phyloP scores from a whole-genome alignment of 2,888 invertebrate species.

The Drosophila meridionalis region DNA sequence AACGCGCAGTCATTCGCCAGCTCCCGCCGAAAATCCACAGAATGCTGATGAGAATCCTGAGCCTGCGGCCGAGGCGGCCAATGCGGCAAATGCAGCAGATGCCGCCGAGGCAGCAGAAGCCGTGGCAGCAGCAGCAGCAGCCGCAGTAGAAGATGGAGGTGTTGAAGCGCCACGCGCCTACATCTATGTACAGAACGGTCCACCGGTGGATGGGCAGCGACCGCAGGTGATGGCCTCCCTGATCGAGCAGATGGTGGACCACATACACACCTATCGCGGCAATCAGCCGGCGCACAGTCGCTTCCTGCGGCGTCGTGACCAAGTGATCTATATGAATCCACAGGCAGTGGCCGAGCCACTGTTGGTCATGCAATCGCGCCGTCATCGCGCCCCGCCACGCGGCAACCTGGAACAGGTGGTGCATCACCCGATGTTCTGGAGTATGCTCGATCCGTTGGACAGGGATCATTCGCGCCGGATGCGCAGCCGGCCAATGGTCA shows the following conservation, averaged over 20 bases:
- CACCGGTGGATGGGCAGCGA: constrained; percentile 23
- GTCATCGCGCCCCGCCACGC: constrained; percentile 49
- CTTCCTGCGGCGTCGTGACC: constrained; percentile 75
- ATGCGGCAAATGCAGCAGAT: constrained; percentile 19
- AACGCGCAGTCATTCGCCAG: constrained; percentile 29
- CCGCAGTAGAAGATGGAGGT: constrained; percentile 8
- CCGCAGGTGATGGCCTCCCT: constrained; percentile 42
- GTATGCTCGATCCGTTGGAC: constrained; percentile 80
- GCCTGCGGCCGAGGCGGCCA: constrained; percentile 13
- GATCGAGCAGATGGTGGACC: constrained; percentile 54
- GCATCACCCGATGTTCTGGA: constrained; percentile 82
- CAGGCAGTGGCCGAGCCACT: constrained; percentile 55
- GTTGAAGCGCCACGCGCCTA: constrained; percentile 43
- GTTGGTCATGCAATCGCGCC: constrained; percentile 56
- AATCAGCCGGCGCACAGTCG: constrained; percentile 72
- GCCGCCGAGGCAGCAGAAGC: neutral
- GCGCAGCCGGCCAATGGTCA: constrained; percentile 39
- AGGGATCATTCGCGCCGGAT: constrained; percentile 55
- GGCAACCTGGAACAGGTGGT: constrained; percentile 74
- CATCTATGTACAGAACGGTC: constrained; percentile 48
- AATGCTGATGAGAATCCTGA: constrained; percentile 35
- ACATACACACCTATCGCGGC: constrained; percentile 44
- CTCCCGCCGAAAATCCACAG: constrained; percentile 32
- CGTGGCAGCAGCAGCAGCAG: neutral
- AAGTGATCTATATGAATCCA: constrained; percentile 75